Percentiles rank a stretch among this genome's conserved stretches.
Evolutionary conservation across 2,888 invertebrate species (phyloP).

Genomic region (Apodemia zela): DNA sequence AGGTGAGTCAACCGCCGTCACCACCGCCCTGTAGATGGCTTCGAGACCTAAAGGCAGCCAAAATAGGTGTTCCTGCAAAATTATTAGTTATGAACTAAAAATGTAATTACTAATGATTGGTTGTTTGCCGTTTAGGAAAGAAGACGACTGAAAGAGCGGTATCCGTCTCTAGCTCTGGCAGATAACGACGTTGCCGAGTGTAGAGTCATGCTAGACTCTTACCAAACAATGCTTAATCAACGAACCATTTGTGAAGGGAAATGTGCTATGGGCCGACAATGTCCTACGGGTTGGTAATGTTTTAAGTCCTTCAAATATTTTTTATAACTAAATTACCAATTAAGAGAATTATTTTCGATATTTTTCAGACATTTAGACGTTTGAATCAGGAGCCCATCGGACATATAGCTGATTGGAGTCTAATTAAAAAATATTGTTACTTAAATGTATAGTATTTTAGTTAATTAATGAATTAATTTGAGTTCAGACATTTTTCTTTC

Average conservation of each 20-base stretch:
- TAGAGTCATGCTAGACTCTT: constrained; percentile 88
- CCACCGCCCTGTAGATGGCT: too few species aligned
- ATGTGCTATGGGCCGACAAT: constrained; percentile 90
- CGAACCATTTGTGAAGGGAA: constrained; percentile 92
- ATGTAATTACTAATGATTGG: too few species aligned
- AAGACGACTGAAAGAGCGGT: constrained; percentile 90
- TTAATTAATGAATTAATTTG: constrained; percentile 6
- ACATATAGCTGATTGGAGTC: constrained; percentile 10
- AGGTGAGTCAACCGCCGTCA: too few species aligned
- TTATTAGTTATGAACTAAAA: too few species aligned
- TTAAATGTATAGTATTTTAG: constrained; percentile 16
- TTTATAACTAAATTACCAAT: constrained; percentile 2
- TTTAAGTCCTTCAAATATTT: background rate
- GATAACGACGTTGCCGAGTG: constrained; percentile 89
- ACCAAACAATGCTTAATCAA: constrained; percentile 89
- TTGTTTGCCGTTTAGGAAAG: constrained; percentile 82
- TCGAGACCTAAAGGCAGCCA: too few species aligned
- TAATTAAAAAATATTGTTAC: background rate
- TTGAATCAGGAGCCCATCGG: constrained; percentile 17
- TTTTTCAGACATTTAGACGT: constrained; percentile 23
- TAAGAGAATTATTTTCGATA: constrained; percentile 19
- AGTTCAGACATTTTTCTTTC: constrained; percentile 1
- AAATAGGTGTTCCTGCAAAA: too few species aligned
- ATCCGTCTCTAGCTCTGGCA: constrained; percentile 87
- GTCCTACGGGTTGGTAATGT: constrained; percentile 86